Conservation (phyloP, 2,888 invertebrate species). For the Lycaena phlaeas region DNA sequence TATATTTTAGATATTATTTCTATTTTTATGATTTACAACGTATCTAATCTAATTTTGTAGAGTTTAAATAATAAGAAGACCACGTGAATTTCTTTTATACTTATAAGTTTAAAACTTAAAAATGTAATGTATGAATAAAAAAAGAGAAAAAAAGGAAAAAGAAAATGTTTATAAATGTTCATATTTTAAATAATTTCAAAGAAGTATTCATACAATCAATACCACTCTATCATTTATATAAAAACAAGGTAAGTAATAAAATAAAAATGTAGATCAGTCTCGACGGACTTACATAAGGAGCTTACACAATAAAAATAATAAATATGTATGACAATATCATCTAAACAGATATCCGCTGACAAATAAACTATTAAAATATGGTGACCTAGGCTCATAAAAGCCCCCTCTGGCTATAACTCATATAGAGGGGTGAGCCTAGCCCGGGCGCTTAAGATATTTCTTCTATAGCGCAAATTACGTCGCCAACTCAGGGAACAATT, state of each 20-base stretch:
- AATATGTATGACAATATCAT: slow-evolving; percentile 5
- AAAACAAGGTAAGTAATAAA: no score
- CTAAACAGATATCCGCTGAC: slow-evolving; percentile 6
- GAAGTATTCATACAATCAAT: no score
- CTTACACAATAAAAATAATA: neutral
- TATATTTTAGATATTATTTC: no score
- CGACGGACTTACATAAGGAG: no score
- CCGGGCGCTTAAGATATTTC: slow-evolving; percentile 32
- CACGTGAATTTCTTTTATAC: no score
- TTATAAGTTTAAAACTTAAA: no score
- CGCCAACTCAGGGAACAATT: slow-evolving; percentile 35
- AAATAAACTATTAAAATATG: slow-evolving; percentile 9
- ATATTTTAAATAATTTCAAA: no score
- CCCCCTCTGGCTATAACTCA: slow-evolving; percentile 35
- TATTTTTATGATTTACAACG: neutral
- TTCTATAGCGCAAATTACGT: slow-evolving; percentile 52
- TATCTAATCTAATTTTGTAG: neutral
- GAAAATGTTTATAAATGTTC: no score
- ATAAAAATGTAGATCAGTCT: no score
- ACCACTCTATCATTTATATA: no score
- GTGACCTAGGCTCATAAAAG: slow-evolving; percentile 17
- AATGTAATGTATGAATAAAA: no score
- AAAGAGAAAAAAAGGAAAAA: no score
- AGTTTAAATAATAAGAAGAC: neutral
- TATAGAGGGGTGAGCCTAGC: slow-evolving; percentile 30